phyloP scores from a whole-genome alignment of 2,888 invertebrate genomes.

The Acleris literana region DNA sequence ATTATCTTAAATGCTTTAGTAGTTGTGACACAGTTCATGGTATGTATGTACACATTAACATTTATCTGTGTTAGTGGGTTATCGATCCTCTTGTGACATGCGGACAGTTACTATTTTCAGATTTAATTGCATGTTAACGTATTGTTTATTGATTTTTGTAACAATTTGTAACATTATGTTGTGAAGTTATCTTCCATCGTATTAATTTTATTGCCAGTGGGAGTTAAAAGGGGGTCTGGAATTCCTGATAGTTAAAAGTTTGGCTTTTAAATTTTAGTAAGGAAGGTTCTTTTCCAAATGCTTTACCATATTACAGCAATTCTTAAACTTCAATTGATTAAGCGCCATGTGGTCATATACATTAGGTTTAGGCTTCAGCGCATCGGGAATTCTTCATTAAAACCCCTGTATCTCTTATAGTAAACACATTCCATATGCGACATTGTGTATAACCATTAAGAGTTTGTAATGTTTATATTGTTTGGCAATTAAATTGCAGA shows the following conservation, averaged over 20 bases:
- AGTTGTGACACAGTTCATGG: neutral
- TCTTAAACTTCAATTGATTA: conserved; percentile 3
- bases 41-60: neutral
- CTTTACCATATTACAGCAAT: conserved; percentile 7
- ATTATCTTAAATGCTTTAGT: neutral
- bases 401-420: no score
- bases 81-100: conserved; percentile 21
- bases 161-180: conserved; percentile 8
- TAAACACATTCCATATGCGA: no score
- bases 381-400: neutral
- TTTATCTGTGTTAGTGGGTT: conserved; percentile 33
- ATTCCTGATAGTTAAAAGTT: neutral
- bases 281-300: neutral
- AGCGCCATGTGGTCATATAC: neutral
- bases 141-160: conserved; percentile 1
- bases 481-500: no score
- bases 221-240: no score
- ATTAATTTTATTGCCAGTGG: no score
- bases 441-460: no score
- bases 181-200: neutral
- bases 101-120: conserved; percentile 17
- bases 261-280: neutral
- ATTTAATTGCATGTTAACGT: conserved; percentile 9
- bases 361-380: neutral
- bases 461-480: no score